These are phyloP conservation scores for Frieseomelitta varia DNA, from an alignment of 1,140 invertebrate species.

Conservation along the genomic window DNA sequence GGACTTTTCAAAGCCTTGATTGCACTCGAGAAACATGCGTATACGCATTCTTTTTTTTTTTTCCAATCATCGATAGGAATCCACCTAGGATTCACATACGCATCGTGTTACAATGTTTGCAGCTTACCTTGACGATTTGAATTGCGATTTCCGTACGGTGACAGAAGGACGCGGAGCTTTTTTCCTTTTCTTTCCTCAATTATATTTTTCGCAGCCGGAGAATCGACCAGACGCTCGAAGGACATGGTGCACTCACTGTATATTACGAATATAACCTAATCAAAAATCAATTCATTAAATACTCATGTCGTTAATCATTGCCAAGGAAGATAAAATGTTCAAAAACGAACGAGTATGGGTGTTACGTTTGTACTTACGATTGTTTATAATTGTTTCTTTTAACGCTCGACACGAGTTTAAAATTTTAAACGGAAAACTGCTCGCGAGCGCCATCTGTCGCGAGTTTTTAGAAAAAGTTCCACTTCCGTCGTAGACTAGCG, in stretches of 20 bases:
- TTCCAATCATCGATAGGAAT: conserved; percentile 17
- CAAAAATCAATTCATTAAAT: background rate
- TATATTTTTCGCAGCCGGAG: background rate
- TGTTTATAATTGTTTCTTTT: background rate
- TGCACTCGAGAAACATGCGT: conserved; percentile 40
- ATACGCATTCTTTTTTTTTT: conserved; percentile 7
- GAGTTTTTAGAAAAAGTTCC: background rate
- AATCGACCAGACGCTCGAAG: conserved; percentile 21
- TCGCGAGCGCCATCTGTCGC: background rate
- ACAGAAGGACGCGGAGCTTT: background rate
- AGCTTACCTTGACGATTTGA: conserved; percentile 25
- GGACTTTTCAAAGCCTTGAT: conserved; percentile 32
- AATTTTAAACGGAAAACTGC: background rate
- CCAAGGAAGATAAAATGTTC: background rate
- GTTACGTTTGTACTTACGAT: background rate
- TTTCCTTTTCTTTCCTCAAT: background rate
- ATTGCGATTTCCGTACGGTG: conserved; percentile 30
- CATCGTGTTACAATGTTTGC: conserved; percentile 4
- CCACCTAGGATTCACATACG: conserved; percentile 34
- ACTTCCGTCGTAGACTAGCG: background rate
- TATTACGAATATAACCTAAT: background rate
- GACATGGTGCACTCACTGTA: background rate
- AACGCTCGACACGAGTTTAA: background rate
- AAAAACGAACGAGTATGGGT: background rate
- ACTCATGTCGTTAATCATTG: background rate